Percentiles rank a stretch among this genome's conserved stretches.
Conservation (phyloP, 2,797 vertebrate genomes). For the Anguilla megastoma region DNA sequence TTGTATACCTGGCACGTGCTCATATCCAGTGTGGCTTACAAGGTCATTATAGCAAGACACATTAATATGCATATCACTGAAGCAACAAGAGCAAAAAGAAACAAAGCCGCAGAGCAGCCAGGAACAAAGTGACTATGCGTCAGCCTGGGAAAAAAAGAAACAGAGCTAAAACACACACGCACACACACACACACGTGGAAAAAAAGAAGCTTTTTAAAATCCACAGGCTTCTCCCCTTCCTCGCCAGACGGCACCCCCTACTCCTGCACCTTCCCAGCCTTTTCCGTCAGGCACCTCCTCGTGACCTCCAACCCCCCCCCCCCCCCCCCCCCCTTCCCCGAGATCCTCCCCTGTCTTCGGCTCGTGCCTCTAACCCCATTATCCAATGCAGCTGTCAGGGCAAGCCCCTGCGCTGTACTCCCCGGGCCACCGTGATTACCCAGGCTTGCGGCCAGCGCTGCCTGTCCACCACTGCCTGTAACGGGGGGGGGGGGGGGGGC, state of each 20-base stretch:
- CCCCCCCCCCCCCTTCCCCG: neutral
- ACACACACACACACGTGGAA: neutral
- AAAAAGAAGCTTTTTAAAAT: neutral
- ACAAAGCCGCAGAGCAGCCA: neutral
- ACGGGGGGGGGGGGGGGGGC: too few species aligned
- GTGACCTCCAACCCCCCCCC: neutral
- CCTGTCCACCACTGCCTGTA: neutral
- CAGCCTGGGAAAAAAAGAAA: neutral
- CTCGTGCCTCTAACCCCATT: neutral
- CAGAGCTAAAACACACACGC: neutral
- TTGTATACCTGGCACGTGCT: neutral
- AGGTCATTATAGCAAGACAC: neutral
- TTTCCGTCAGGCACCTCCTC: neutral
- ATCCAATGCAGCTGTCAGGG: neutral
- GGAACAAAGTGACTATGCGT: neutral
- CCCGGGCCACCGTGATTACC: slow-evolving; percentile 2
- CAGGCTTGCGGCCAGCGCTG: neutral
- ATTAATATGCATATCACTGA: slow-evolving; percentile 2
- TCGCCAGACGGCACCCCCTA: neutral
- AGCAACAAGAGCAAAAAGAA: neutral
- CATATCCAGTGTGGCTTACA: neutral
- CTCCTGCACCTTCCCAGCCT: neutral
- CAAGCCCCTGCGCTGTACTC: neutral
- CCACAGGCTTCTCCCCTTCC: neutral
- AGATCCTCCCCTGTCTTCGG: neutral